Evolutionary conservation across 2,113 vertebrate species (phyloP), one percentile per base, ranked within the genome.

Genomic region (Menidia beryllina): DNA sequence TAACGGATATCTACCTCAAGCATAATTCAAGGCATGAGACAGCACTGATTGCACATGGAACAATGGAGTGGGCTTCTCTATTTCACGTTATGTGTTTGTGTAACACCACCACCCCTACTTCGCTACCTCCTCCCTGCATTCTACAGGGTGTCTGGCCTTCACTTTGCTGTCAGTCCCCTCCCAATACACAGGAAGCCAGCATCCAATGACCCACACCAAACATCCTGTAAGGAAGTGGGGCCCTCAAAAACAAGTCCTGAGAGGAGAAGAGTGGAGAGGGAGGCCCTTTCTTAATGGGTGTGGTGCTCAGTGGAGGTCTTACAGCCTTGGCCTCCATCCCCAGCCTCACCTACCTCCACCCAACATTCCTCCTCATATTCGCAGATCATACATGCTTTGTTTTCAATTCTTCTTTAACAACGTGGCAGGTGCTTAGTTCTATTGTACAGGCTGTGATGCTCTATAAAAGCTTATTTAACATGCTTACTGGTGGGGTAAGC

Each of bases 201-300:
- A 75, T 89, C 90, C 90, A 92, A 87, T 90, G 86, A 91, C 92
- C 89, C 84, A 87, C 89, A 91, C 87, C 86, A 93, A 94, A 94
- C 93, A 95, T 94, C 93, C 93, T 93, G 93, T 78, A 84, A 92
- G 94, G 94, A 91, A 93, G 91, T 88, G 68, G 76, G 81, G 88
- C 81, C 85, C 82, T 89, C 86, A 87, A 92, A 91, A 92, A 89
- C 90, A 91, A 91, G 82, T 82, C 69, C 86, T 84, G 77, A 83
- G 75, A 82, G 69, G 63, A 89, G 86, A 68, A 45, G 73, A 79
- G 81, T 24, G 20, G 56, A 72, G 82, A 76, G 75, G 84, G 70
- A 73, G 85, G 77, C 56, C 77, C 79, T 75, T 19, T 64, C 60
- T 72, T 15, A 39, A 58, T 62, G 86, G 90, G 88, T 79, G 88